phyloP scores from a whole-genome alignment of 1,140 invertebrate species.

The Agrypnia vestita region DNA sequence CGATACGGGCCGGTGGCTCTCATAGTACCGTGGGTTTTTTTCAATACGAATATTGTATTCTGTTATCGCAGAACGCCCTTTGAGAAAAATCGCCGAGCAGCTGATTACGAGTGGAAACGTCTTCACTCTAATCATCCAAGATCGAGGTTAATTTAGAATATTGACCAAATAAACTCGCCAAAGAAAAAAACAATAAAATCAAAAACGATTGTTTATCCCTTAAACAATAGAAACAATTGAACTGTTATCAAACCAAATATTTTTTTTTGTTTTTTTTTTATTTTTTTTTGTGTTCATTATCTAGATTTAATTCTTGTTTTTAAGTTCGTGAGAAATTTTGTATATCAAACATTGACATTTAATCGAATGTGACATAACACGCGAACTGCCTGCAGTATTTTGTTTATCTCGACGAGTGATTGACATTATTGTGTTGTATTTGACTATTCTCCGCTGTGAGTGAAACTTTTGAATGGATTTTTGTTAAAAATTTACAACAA shows the following conservation, averaged over 20 bases:
- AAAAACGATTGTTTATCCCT: neutral
- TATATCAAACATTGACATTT: neutral
- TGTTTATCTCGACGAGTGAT: no score
- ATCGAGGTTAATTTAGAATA: neutral
- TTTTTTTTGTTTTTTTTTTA: neutral
- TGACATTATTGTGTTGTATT: no score
- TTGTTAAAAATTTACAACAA: slow-evolving; percentile 5
- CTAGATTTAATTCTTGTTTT: neutral
- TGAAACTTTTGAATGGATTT: neutral
- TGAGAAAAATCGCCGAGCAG: neutral
- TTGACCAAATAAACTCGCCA: neutral
- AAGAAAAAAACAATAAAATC: neutral
- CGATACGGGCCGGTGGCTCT: slow-evolving; percentile 2
- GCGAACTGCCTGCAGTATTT: no score
- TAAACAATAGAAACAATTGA: neutral
- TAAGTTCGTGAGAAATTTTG: neutral
- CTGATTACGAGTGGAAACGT: neutral
- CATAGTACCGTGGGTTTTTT: neutral
- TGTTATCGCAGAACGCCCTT: slow-evolving; percentile 29
- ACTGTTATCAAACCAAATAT: neutral
- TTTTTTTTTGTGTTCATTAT: neutral
- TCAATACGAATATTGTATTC: slow-evolving; percentile 6
- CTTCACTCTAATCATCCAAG: neutral
- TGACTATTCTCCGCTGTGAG: no score
- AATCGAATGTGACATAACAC: no score